These are phyloP conservation scores for Spermophilus dauricus DNA, from an alignment of 2,113 vertebrate species.

Conservation along the genomic window DNA sequence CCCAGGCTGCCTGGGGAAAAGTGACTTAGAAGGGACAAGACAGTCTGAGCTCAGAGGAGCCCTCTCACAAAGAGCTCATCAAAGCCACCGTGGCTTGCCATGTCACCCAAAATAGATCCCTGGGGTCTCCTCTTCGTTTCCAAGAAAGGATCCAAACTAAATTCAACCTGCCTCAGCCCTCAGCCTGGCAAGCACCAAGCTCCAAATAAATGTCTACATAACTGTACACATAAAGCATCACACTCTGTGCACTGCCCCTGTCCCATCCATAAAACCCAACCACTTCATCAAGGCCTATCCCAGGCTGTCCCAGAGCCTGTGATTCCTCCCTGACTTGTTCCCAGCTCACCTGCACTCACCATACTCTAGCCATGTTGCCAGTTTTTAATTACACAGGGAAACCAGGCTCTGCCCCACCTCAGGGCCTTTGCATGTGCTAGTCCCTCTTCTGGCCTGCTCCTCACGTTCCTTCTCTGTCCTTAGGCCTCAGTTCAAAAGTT, in stretches of 20 bases:
- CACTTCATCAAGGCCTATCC: neutral
- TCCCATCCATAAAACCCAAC: neutral
- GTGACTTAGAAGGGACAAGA: neutral
- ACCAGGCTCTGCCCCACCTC: neutral
- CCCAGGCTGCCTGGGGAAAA: neutral
- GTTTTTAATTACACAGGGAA: neutral
- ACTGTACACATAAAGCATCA: neutral
- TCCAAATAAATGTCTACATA: neutral
- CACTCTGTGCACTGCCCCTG: neutral
- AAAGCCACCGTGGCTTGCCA: fast-evolving
- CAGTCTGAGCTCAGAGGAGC: neutral
- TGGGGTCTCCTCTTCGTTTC: neutral
- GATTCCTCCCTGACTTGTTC: neutral
- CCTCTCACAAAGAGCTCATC: neutral
- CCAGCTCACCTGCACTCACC: neutral
- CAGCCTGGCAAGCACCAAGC: neutral
- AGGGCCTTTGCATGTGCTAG: neutral
- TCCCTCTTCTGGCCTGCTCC: neutral
- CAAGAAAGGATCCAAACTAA: neutral
- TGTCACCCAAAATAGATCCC: neutral
- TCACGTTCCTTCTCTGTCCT: neutral
- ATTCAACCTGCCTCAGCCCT: neutral
- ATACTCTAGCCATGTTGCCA: neutral
- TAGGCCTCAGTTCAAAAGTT: neutral
- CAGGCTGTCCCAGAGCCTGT: neutral